phyloP scores from a whole-genome alignment of 1,140 invertebrate species.

The Calycopis cecrops region DNA sequence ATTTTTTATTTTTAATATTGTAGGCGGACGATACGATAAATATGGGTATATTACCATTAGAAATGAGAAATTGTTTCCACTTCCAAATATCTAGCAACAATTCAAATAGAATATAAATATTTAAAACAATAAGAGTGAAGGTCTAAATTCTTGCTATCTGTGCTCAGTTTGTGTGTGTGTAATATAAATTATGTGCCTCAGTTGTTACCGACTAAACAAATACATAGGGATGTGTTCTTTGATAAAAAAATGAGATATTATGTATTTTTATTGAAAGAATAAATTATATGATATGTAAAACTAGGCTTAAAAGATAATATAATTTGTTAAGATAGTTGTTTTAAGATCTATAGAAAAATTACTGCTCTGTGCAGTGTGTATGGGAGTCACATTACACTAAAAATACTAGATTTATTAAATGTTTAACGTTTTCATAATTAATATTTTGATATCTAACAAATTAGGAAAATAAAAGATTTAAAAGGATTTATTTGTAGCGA shows the following conservation, averaged over 20 bases:
- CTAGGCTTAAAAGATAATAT: slow-evolving; percentile 71
- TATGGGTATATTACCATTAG: too few relatives aligned
- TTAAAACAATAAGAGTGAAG: too few relatives aligned
- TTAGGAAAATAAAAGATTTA: not conserved
- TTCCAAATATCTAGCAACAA: too few relatives aligned
- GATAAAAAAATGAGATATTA: slow-evolving; percentile 61
- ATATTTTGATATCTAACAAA: too few relatives aligned
- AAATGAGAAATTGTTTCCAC: too few relatives aligned
- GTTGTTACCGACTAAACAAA: slow-evolving; percentile 65
- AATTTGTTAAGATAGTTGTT: slow-evolving; percentile 69
- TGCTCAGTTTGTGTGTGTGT: slow-evolving; percentile 29
- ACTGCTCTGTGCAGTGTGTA: slow-evolving; percentile 25
- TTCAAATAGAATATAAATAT: too few relatives aligned
- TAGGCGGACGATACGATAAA: too few relatives aligned
- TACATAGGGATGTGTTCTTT: slow-evolving; percentile 66
- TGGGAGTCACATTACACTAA: slow-evolving; percentile 16
- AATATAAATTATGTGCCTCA: slow-evolving; percentile 61
- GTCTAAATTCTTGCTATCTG: not conserved
- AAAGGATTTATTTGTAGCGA: slow-evolving; percentile 1
- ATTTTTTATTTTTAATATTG: too few relatives aligned
- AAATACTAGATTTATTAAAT: too few relatives aligned
- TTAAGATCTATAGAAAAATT: slow-evolving; percentile 54
- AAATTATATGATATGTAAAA: slow-evolving; percentile 68
- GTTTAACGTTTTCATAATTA: too few relatives aligned
- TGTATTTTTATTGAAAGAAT: slow-evolving; percentile 67